These are phyloP conservation scores for Lethenteron reissneri DNA, from an alignment of 2,113 vertebrate species.

Conservation along the genomic window DNA sequence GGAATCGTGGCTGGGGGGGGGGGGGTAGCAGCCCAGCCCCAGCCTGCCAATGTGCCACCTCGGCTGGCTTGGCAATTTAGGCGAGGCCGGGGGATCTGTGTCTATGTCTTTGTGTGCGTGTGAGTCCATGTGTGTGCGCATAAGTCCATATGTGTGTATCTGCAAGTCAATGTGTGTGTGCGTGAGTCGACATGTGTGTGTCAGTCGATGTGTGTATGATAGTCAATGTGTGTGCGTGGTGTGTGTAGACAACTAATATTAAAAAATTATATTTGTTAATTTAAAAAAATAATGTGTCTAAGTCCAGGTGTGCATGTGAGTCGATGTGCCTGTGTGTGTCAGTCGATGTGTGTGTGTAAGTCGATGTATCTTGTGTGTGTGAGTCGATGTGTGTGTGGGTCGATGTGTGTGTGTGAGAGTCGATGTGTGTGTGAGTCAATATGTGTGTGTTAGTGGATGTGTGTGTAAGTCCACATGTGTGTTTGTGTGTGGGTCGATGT, in stretches of 20 bases:
- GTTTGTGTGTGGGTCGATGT: too few species aligned
- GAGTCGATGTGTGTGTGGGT: neutral
- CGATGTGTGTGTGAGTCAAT: neutral
- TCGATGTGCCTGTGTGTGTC: neutral
- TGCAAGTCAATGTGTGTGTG: neutral
- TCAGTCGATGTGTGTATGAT: neutral
- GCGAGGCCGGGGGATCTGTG: too few species aligned
- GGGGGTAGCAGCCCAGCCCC: too few species aligned
- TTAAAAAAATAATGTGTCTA: neutral
- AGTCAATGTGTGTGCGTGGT: neutral
- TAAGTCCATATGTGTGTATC: neutral
- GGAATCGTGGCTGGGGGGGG: too few species aligned
- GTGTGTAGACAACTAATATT: too few species aligned
- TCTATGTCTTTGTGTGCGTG: too few species aligned
- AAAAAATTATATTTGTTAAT: neutral
- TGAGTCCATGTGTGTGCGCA: neutral
- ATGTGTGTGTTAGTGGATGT: too few species aligned
- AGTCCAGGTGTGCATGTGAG: neutral
- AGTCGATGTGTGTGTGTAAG: neutral
- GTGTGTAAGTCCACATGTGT: too few species aligned
- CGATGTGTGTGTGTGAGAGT: neutral
- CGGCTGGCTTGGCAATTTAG: too few species aligned
- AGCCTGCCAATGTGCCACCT: too few species aligned
- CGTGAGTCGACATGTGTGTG: neutral
- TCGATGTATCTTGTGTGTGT: neutral